Evolutionary conservation across 2,797 vertebrate genomes (phyloP).

Genomic region (Ceyx erithaca): DNA sequence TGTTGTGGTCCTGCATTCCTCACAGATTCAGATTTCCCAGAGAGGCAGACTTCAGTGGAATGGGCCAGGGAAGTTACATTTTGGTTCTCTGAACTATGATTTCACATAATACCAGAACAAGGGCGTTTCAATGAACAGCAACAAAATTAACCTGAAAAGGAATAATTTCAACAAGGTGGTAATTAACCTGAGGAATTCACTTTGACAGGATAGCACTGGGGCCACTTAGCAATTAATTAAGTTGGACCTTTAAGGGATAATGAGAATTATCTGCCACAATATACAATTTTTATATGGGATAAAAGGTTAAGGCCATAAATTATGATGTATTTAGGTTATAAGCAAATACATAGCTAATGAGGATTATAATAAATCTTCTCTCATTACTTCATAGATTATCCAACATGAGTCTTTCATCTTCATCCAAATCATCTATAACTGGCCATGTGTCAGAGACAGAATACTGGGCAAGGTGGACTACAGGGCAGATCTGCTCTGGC

Average conservation of each 20-base stretch:
- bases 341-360: conserved; percentile 8
- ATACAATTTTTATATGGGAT: not conserved
- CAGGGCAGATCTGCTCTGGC: not conserved
- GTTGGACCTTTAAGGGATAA: not conserved
- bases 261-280: conserved; percentile 1
- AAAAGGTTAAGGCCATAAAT: conserved; percentile 12
- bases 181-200: conserved; percentile 7
- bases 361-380: not conserved
- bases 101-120: not conserved
- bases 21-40: conserved; percentile 22
- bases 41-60: not conserved
- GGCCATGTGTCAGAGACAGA: not conserved
- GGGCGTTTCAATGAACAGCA: not conserved
- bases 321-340: not conserved
- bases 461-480: not conserved
- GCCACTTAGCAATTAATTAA: not conserved
- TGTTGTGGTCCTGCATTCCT: conserved; percentile 30
- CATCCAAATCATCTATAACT: not conserved
- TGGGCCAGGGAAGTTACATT: conserved; percentile 1
- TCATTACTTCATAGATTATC: conserved; percentile 36
- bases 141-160: conserved; percentile 34
- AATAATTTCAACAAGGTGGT: not conserved
- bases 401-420: not conserved
- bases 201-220: not conserved
- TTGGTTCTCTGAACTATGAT: not conserved